Evolutionary conservation across 2,113 vertebrate genomes (phyloP).

Genomic region (Gobio gobio): DNA sequence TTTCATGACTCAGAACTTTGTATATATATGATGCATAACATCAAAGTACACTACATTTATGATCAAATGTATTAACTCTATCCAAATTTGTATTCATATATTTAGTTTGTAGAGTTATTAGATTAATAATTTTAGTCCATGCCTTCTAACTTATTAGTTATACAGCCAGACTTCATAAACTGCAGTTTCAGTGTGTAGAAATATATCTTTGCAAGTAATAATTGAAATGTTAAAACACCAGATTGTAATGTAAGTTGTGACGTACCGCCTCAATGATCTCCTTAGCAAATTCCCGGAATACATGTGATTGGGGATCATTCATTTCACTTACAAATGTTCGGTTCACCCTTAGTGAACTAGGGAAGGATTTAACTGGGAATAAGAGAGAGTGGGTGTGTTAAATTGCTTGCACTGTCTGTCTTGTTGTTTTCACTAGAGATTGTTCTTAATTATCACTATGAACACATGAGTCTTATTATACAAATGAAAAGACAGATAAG

Average conservation of each 20-base stretch:
- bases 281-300: constrained; percentile 58
- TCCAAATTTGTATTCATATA: not conserved
- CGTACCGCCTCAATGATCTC: constrained; percentile 63
- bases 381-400: not conserved
- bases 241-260: constrained; percentile 21
- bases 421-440: not conserved
- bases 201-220: not conserved
- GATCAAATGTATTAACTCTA: not conserved
- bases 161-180: not conserved
- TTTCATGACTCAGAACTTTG: too few species aligned
- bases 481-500: not conserved
- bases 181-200: not conserved
- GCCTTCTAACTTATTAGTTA: too few species aligned
- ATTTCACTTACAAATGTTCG: constrained; percentile 57
- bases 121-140: not conserved
- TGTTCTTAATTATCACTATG: not conserved
- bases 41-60: too few species aligned
- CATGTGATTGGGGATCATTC: constrained; percentile 63
- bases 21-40: too few species aligned
- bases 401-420: not conserved
- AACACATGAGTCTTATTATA: not conserved
- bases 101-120: not conserved
- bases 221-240: constrained; percentile 1
- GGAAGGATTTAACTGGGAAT: constrained; percentile 72
- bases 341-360: constrained; percentile 67